Base-by-base conservation (phyloP, 2,888 invertebrate species). In the Hemaris fuciformis region DNA sequence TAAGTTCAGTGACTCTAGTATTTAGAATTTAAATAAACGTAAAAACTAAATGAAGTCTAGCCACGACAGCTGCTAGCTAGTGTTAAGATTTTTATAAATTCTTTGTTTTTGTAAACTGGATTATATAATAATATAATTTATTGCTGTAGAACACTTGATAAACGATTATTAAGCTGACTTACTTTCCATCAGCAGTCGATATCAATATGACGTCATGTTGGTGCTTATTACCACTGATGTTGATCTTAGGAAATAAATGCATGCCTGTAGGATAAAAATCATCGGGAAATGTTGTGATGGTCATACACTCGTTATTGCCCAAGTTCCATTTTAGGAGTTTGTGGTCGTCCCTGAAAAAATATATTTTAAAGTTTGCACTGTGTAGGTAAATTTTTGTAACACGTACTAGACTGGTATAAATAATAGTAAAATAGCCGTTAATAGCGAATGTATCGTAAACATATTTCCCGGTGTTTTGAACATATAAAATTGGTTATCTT, bases 251-350 rank as follows among this genome's bases (percentile, higher is more conserved):
- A 79, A 97, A 95, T 94, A 98, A 96, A 83, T 99, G 97, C 94
- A 99, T 95, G 72, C 97, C 96, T 1, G 97, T 98, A 0, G 99
- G 98, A 86, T 94, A 97, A 70, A 98, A 95, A 72, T 98, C 98
- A 60, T 95, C 94, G 0, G 96, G 94, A 67, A 99, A 94, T 69
- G 96, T 96, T 34, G 96, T 94, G 6, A 99, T 91, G 70, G 95
- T 94, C 62, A 94, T 94, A 0, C 96, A 95, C 83, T 97, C 97
- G 68, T 95, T 95, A 64, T 94, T 96, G 2, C 96, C 94, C 18
- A 98, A 93, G 82, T 96, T 98, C 99, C 99, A 99, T 83, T 96
- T 96, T 60, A 97, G 90, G 58, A 99, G 93, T 77, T 96, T 94
- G 82, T 97, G 98, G 83, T 99, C 99, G 83, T 99, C 99, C n/a